Base-by-base conservation (phyloP, 2,113 vertebrate species). In the Sphaerodactylus townsendi region DNA sequence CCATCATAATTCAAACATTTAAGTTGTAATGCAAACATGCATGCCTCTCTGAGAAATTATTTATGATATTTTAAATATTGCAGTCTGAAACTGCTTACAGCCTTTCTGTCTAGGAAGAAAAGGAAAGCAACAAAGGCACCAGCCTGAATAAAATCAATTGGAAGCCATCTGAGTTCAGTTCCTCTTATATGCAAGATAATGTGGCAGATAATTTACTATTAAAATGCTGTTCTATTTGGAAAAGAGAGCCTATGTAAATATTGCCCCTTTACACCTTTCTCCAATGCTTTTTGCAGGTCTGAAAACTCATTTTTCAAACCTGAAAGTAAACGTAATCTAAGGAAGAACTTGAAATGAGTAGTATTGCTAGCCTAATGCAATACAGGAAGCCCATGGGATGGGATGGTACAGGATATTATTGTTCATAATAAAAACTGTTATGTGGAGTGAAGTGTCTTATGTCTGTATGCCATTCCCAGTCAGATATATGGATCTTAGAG, bases 31-130 rank as follows among this genome's bases (percentile, higher is more conserved):
- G 53, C 73, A 89, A 90, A 88, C 9, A 88, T 41, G n/a, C 39
- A 48, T 48, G 46, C 71, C 73, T 76, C 86, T 77, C 33, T 75
- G 30, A 85, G 30, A 85, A 89, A 46, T 88, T 90, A 84, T 79
- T 90, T 73, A 50, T 81, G 77, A 50, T 70, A 83, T 28, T 77
- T 84, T 85, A 87, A 81, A 88, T 89, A 89, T 83, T 90, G 87
- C 14, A 46, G 13, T 77, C 9, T 71, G 15, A 13, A 44, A 87
- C 62, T 85, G 69, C 46, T 86, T 3, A 17, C 48, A 77, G 11
- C 37, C 2, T 35, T 10, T 87, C 86, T 83, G 74, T n/a, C 21
- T 13, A 28, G 48, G 9, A 76, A 85, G 77, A 59, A 80, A 77
- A 8, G 3, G 25, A 48, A 39, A 30, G 11, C 70, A 84, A 87